Evolutionary conservation across 2,888 invertebrate species (phyloP), one percentile per base, ranked within the genome.

Genomic region (Lepidonotus clava): DNA sequence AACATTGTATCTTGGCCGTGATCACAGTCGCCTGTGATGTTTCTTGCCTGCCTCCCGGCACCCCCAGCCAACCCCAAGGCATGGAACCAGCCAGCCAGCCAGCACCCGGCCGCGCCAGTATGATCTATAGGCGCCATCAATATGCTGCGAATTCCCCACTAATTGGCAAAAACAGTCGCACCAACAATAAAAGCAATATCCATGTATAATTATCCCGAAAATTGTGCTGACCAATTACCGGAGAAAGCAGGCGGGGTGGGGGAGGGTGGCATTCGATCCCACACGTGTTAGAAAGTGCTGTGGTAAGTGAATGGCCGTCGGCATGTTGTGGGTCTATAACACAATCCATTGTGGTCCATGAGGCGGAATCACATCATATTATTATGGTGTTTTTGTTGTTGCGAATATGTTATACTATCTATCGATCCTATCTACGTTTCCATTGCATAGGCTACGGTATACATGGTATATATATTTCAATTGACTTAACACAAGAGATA

Each of bases 161-260:
- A 80, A 80, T 80, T 46, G 80, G 80, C 80, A 80, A 80, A 80
- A 80, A 80, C 32, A 41, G 80, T 80, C 80, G 46, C 38, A 32
- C 80, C 28, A 46, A 80, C 80, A 80, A 80, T 80, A 80, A 80
- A 40, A 80, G 80, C 80, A 80, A 80, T 80, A 80, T 80, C 80
- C 80, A 80, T 80, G 80, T 80, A 80, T 80, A 80, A 80, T 80
- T 80, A 80, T 46, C 80, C 80, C 46, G 80, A 80, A 80, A 80
- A 80, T 80, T 80, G 80, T 46, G 80, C 80, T 80, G 80, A 80
- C 80, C 80, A 80, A 80, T 80, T 80, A 80, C 71, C 71, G 71
- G 36, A 21, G 18, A 36, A 38, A 4, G 71, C 28, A 28, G 5
- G 61, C 36, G 0, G 71, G n/a, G 38, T 21, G 1, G 18, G 71